Conservation (phyloP, 64 coral and sea anemone genomes). For the Platygyra sinensis region DNA sequence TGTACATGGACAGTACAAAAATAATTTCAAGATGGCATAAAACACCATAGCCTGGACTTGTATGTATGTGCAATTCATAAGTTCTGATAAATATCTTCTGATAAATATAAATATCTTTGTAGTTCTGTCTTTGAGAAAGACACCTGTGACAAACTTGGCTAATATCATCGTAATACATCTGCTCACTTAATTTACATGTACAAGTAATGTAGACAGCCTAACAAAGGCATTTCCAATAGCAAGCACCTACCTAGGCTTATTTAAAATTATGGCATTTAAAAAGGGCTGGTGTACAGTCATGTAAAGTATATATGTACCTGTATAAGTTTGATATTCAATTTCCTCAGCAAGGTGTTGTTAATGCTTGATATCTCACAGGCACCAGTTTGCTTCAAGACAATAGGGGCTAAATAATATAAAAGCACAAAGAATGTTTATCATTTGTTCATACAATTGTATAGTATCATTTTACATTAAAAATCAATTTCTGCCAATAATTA, state of each 20-base stretch:
- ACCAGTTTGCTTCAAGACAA: constrained; percentile 74
- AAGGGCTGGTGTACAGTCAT: background rate
- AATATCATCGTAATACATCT: no score
- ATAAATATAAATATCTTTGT: no score
- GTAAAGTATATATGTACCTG: constrained; percentile 61
- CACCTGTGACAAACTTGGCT: background rate
- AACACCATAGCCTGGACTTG: no score
- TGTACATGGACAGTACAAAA: no score
- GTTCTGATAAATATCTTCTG: background rate
- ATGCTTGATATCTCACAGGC: constrained; percentile 55
- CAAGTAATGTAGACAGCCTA: background rate
- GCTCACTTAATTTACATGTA: background rate
- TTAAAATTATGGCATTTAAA: no score
- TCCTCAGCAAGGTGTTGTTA: constrained; percentile 91
- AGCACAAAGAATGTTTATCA: background rate
- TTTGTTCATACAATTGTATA: no score
- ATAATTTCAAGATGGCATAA: no score
- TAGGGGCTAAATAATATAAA: constrained; percentile 48
- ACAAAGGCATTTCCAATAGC: background rate
- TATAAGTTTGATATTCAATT: constrained; percentile 88
- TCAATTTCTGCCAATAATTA: no score
- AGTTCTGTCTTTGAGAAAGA: background rate
- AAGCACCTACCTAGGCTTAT: no score
- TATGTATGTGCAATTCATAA: background rate
- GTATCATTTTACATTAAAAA: no score